Evolutionary conservation across 2,888 invertebrate genomes (phyloP).

Genomic region (Lycia hirtaria): DNA sequence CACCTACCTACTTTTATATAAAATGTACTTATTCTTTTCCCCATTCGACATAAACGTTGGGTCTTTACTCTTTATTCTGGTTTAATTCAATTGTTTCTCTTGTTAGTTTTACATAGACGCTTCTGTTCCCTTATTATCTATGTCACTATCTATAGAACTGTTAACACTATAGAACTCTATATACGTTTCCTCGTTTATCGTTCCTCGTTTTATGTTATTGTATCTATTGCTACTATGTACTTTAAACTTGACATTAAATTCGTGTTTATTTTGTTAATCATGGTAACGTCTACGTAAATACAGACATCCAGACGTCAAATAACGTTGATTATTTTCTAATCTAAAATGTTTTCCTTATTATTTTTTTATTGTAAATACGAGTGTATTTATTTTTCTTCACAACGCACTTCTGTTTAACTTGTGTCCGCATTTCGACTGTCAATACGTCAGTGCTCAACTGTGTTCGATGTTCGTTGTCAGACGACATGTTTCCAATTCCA

Average conservation of each 20-base stretch:
- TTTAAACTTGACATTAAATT: conserved; percentile 18
- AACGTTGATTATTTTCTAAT: conserved; percentile 15
- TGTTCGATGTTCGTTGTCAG: conserved; percentile 35
- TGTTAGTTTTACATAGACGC: conserved; percentile 13
- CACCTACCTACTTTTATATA: neutral
- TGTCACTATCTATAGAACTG: conserved; percentile 4
- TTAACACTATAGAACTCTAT: neutral
- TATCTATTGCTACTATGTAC: conserved; percentile 11
- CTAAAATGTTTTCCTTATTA: conserved; percentile 28
- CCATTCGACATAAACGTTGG: neutral
- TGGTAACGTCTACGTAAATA: conserved; percentile 17
- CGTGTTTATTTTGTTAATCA: conserved; percentile 15
- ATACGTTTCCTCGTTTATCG: conserved; percentile 7
- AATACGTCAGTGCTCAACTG: conserved; percentile 47
- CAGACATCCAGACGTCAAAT: conserved; percentile 16
- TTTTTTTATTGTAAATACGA: conserved; percentile 22
- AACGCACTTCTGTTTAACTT: conserved; percentile 26
- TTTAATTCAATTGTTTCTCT: conserved; percentile 7
- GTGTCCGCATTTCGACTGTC: conserved; percentile 46
- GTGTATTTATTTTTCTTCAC: conserved; percentile 29
- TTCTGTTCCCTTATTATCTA: conserved; percentile 8
- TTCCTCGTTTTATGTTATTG: no score
- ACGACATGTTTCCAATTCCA: conserved; percentile 47
- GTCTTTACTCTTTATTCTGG: neutral
- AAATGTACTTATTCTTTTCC: neutral